A percentile compares a stretch with the other conserved stretches of the same genome.
These are phyloP conservation scores for Dicyrtoma fusca DNA, from an alignment of 2,888 invertebrate species.

Conservation along the genomic window DNA sequence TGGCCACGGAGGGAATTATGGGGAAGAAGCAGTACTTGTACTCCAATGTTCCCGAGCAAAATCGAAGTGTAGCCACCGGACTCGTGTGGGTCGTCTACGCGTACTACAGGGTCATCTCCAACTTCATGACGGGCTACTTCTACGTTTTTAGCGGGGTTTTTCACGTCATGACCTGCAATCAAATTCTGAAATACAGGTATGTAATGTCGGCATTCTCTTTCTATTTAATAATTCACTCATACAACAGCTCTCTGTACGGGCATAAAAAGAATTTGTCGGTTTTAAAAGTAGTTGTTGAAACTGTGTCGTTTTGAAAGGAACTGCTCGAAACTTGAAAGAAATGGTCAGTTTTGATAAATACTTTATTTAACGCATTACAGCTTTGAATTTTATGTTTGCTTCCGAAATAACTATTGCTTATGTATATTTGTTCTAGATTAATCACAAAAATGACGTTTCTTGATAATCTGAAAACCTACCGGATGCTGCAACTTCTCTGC, in stretches of 20 bases:
- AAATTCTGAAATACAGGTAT: neutral
- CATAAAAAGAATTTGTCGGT: too few species aligned
- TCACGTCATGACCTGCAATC: slow-evolving; percentile 3
- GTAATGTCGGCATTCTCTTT: too few species aligned
- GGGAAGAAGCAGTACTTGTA: neutral
- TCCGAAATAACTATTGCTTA: too few species aligned
- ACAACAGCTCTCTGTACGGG: too few species aligned
- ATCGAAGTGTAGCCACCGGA: neutral
- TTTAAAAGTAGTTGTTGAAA: too few species aligned
- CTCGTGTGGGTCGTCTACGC: neutral
- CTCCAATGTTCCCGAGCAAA: slow-evolving; percentile 5
- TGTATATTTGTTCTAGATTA: neutral
- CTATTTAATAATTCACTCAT: too few species aligned
- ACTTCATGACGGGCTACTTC: slow-evolving; percentile 9
- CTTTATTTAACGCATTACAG: too few species aligned
- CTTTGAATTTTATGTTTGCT: neutral
- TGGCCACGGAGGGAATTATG: neutral
- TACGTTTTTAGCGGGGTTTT: neutral
- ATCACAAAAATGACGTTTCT: neutral
- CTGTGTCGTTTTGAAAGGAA: too few species aligned
- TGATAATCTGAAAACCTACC: neutral
- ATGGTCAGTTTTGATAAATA: too few species aligned
- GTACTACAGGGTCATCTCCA: neutral
- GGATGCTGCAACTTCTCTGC: neutral
- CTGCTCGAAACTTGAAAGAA: too few species aligned